phyloP scores from a whole-genome alignment of 2,888 invertebrate species.

The Rhagophthalmus giganteus region DNA sequence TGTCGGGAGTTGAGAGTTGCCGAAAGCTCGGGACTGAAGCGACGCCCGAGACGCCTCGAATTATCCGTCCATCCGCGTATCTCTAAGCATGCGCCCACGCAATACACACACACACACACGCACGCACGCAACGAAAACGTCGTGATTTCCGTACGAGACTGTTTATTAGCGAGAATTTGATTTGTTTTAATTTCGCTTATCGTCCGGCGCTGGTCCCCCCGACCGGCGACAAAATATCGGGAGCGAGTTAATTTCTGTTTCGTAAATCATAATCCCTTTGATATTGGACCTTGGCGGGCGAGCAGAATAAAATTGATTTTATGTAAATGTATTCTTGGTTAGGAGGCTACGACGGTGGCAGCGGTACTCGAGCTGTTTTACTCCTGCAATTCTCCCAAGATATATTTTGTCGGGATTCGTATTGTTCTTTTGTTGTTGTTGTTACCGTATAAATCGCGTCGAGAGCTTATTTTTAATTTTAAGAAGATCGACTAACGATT shows the following conservation, averaged over 20 bases:
- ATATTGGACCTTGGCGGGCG: constrained; percentile 11
- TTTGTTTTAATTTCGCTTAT: no score
- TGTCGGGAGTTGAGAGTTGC: constrained; percentile 15
- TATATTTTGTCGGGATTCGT: no score
- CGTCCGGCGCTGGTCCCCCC: no score
- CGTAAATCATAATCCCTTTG: constrained; percentile 2
- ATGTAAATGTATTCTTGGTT: constrained; percentile 23
- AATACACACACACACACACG: constrained; percentile 25
- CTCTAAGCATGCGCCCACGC: constrained; percentile 27
- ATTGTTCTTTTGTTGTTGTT: no score
- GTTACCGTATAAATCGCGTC: no score
- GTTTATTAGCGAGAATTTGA: no score
- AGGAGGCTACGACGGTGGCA: constrained; percentile 7
- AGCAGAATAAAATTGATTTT: constrained; percentile 26
- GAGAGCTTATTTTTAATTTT: no score
- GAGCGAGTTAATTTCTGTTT: neutral
- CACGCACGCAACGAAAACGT: constrained; percentile 36
- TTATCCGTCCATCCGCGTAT: constrained; percentile 21
- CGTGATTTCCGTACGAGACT: constrained; percentile 35
- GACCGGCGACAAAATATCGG: no score
- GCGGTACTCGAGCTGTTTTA: constrained; percentile 19
- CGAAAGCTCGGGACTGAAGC: constrained; percentile 28
- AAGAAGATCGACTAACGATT: no score
- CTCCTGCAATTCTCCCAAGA: constrained; percentile 21
- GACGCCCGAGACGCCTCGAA: constrained; percentile 29